phyloP scores from a whole-genome alignment of 2,113 vertebrate species.

The Syngnathus floridae region DNA sequence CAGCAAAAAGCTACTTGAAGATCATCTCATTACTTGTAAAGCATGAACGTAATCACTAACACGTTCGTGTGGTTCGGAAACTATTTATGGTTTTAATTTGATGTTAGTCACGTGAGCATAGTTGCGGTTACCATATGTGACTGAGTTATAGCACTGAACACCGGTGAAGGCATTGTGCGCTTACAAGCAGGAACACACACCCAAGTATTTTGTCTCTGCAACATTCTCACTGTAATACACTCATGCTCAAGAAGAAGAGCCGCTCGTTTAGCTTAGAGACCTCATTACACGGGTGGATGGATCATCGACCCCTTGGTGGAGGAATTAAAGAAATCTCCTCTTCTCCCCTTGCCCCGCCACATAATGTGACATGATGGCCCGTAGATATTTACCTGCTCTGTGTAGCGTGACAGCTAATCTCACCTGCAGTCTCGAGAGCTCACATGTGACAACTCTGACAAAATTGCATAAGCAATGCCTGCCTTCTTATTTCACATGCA shows the following conservation, averaged over 20 bases:
- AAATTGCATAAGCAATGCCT: constrained; percentile 1
- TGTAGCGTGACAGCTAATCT: constrained; percentile 54
- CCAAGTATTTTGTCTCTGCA: constrained; percentile 10
- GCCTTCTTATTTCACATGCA: neutral
- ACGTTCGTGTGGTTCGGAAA: neutral
- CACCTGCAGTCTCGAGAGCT: constrained; percentile 38
- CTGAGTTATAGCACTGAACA: constrained; percentile 23
- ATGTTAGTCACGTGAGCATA: constrained; percentile 12
- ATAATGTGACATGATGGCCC: constrained; percentile 53
- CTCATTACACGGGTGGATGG: constrained; percentile 69
- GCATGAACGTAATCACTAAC: neutral
- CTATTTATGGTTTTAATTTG: neutral
- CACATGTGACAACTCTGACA: constrained; percentile 9
- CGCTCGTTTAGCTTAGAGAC: constrained; percentile 67
- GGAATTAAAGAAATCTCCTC: constrained; percentile 59
- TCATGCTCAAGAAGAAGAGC: constrained; percentile 39
- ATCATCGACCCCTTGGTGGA: constrained; percentile 56
- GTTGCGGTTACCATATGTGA: constrained; percentile 8
- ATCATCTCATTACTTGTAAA: constrained; percentile 10
- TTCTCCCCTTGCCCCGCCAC: constrained; percentile 26
- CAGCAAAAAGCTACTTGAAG: constrained; percentile 8
- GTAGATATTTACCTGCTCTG: constrained; percentile 57
- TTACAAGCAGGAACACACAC: neutral
- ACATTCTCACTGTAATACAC: constrained; percentile 12
- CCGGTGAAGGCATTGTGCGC: constrained; percentile 6